phyloP scores from a whole-genome alignment of 2,113 vertebrate genomes.

The Marcusenius ussheri region DNA sequence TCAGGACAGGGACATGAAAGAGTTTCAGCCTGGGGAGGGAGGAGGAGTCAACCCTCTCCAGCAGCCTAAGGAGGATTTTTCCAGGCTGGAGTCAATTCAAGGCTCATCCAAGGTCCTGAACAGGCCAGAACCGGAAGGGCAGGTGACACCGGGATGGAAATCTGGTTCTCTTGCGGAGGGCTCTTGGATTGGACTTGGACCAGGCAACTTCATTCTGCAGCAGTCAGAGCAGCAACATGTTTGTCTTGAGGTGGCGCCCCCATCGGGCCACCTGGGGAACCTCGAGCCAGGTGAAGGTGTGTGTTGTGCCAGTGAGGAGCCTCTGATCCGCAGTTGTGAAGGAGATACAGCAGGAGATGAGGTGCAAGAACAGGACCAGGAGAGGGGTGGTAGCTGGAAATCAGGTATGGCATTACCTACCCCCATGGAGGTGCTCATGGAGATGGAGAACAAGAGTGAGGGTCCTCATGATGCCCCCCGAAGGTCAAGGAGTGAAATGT shows the following conservation, averaged over 20 bases:
- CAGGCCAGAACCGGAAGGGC: conserved; percentile 20
- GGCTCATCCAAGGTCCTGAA: background rate
- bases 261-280: conserved; percentile 33
- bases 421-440: background rate
- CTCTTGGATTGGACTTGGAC: background rate
- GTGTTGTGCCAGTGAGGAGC: conserved; percentile 12
- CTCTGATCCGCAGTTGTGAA: background rate
- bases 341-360: background rate
- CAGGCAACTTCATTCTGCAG: background rate
- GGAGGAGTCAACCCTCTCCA: too few relatives aligned
- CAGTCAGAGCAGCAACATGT: background rate
- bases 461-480: background rate
- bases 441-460: background rate
- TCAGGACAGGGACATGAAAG: background rate
- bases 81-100: background rate
- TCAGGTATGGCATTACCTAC: background rate
- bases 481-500: background rate
- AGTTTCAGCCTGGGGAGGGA: background rate
- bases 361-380: background rate
- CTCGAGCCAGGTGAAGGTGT: conserved; percentile 50
- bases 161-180: conserved; percentile 21
- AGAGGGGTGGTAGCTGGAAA: background rate
- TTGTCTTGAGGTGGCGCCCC: background rate
- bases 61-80: conserved; percentile 1
- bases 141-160: conserved; percentile 24